Conservation (phyloP, 1,140 invertebrate species). For the Pinna nobilis region DNA sequence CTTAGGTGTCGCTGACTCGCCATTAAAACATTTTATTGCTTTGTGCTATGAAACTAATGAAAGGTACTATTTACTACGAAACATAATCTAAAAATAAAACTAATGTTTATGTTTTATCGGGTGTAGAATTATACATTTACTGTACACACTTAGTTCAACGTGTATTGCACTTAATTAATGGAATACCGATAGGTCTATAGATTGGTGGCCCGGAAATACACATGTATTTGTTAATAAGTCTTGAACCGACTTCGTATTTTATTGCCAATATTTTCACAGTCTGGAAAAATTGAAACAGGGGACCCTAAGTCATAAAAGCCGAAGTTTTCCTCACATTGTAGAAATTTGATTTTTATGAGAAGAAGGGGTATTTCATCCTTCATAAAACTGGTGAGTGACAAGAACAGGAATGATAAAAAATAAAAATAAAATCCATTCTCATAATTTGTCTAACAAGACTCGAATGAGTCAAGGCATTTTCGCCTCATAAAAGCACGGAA, state of each 20-base stretch:
- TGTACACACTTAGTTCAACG: background rate
- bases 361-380: conserved; percentile 16
- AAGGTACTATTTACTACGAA: too few species aligned
- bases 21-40: too few species aligned
- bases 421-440: background rate
- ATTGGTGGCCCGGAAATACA: background rate
- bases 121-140: too few species aligned
- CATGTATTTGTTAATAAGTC: background rate
- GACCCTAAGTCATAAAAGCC: conserved; percentile 9
- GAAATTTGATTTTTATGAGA: conserved; percentile 11
- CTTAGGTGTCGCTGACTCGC: too few species aligned
- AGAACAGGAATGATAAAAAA: conserved; percentile 8
- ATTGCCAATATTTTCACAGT: conserved; percentile 11
- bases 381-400: conserved; percentile 14
- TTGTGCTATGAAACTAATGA: too few species aligned
- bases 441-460: too few species aligned
- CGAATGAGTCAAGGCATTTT: too few species aligned
- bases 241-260: background rate
- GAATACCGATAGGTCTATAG: conserved; percentile 6
- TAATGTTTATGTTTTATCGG: too few species aligned
- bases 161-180: background rate
- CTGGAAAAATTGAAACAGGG: conserved; percentile 10
- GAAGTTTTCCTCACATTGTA: conserved; percentile 1
- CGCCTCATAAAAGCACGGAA: too few species aligned
- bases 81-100: too few species aligned